phyloP scores from a whole-genome alignment of 2,797 vertebrate species.

The Thalassophryne amazonica region DNA sequence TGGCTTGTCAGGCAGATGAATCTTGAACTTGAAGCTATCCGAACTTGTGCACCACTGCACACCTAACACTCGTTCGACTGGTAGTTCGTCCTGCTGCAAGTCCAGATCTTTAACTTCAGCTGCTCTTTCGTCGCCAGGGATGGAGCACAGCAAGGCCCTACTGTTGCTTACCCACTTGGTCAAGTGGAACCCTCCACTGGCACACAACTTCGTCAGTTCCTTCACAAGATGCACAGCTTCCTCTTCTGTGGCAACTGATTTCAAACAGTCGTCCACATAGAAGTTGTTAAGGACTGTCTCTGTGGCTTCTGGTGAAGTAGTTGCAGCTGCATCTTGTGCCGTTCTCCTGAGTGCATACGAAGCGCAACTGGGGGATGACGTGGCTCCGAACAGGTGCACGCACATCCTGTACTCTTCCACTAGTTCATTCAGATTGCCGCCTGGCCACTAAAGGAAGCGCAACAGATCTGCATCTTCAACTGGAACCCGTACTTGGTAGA shows the following conservation, averaged over 20 bases:
- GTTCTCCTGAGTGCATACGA: neutral
- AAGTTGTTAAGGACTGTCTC: neutral
- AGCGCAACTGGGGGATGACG: neutral
- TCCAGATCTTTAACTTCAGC: no score
- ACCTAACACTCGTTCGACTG: no score
- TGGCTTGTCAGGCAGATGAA: no score
- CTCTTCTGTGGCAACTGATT: neutral
- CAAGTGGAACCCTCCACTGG: neutral
- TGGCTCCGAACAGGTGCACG: neutral
- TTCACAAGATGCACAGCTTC: neutral
- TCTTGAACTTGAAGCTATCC: no score
- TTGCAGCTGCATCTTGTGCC: neutral
- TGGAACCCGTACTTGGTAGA: no score
- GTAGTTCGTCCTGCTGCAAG: no score
- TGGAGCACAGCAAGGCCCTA: no score
- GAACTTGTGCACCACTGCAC: no score
- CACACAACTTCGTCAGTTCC: neutral
- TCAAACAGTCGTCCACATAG: neutral
- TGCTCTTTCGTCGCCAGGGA: no score
- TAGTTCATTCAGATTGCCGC: neutral
- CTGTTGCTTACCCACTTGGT: neutral
- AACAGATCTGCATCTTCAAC: neutral
- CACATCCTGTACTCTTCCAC: no score
- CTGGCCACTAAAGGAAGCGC: neutral
- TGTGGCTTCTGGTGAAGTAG: neutral